These are phyloP conservation scores for Epinephelus fuscoguttatus DNA, from an alignment of 2,113 vertebrate species.

Conservation along the genomic window DNA sequence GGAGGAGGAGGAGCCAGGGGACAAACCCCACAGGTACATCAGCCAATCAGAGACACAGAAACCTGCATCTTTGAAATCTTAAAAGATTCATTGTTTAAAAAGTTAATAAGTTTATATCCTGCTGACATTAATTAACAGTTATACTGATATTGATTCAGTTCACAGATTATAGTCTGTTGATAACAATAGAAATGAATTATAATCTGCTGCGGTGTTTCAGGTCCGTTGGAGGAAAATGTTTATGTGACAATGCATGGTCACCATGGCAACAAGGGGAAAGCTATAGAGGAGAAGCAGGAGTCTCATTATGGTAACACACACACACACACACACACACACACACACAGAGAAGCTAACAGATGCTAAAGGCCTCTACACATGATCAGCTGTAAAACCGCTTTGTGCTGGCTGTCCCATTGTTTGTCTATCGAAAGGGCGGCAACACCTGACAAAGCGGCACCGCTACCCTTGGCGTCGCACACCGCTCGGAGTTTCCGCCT, in stretches of 20 bases:
- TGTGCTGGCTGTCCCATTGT: too few species aligned
- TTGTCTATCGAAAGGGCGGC: too few species aligned
- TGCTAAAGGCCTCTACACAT: background rate
- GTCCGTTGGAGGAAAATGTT: background rate
- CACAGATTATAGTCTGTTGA: too few species aligned
- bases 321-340: background rate
- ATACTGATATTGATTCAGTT: too few species aligned
- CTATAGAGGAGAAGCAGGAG: background rate
- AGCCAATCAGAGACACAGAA: conserved; percentile 17
- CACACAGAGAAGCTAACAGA: background rate
- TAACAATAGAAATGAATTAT: background rate
- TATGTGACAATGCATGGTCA: conserved; percentile 32
- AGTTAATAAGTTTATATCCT: too few species aligned
- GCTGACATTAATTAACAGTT: too few species aligned
- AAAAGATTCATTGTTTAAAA: too few species aligned
- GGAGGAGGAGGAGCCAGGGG: conserved; percentile 13
- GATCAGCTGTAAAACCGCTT: too few species aligned
- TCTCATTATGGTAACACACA: conserved; percentile 33
- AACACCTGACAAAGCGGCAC: too few species aligned
- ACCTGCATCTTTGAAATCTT: too few species aligned
- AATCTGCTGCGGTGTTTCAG: conserved; percentile 22
- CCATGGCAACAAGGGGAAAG: background rate
- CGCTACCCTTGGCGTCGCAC: too few species aligned
- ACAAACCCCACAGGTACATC: conserved; percentile 5
- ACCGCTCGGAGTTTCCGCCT: too few species aligned